Conservation (phyloP, 2,113 vertebrate genomes). For the Chitala chitala region DNA sequence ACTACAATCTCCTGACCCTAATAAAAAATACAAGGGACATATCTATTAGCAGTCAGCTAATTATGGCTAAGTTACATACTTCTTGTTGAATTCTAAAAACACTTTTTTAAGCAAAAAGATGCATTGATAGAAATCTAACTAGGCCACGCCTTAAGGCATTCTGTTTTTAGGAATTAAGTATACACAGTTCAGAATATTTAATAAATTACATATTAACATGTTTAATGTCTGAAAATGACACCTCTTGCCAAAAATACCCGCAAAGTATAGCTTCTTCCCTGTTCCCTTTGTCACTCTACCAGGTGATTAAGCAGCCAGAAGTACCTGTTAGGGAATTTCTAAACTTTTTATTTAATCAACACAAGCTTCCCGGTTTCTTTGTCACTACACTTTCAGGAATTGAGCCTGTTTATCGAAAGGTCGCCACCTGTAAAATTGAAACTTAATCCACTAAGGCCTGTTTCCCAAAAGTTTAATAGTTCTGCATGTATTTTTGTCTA, state of each 20-base stretch:
- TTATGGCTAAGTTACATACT: too few species aligned
- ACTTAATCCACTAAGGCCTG: background rate
- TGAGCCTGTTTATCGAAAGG: background rate
- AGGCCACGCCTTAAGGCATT: too few species aligned
- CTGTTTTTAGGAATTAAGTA: too few species aligned
- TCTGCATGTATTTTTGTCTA: background rate
- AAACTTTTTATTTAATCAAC: background rate
- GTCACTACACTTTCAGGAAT: constrained; percentile 12
- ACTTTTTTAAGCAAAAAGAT: too few species aligned
- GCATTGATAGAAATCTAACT: too few species aligned
- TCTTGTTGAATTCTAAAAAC: too few species aligned
- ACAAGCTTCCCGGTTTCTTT: constrained; percentile 13
- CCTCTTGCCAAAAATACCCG: too few species aligned
- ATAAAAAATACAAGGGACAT: too few species aligned
- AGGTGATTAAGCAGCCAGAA: background rate
- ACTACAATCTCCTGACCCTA: too few species aligned
- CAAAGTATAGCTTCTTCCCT: background rate
- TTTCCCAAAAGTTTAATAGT: background rate
- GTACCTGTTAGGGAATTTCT: constrained; percentile 12
- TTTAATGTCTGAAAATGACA: background rate
- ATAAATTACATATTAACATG: background rate
- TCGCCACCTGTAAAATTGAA: background rate
- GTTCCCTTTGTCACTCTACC: background rate
- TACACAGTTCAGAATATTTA: too few species aligned
- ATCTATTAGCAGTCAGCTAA: too few species aligned